Evolutionary conservation across 37 sponge, comb jelly and placozoan genomes (phyloP), one percentile per base, ranked within the genome.

Genomic region (Aphrocallistes beatrix): DNA sequence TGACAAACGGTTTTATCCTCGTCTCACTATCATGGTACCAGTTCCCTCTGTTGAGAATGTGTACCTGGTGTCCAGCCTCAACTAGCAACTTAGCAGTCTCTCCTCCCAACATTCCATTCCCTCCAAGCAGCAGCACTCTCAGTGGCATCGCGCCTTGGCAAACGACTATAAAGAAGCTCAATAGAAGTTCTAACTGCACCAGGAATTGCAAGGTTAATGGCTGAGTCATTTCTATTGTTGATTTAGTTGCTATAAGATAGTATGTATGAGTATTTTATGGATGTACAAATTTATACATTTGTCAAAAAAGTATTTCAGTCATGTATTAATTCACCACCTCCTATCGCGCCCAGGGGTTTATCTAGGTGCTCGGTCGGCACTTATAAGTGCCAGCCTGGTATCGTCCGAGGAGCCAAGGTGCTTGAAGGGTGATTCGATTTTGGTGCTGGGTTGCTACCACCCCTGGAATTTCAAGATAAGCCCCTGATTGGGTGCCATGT

Each of bases 61-160:
- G 51, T 0, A 88, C 82, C 19, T 75, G 50, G 48, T 84, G 84
- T 1, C 84, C 85, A 19, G 51, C 85, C 37, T n/a, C 85, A 21
- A 85, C 38, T 0, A 88, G 82, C 38, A 17, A 81, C 10, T 81
- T 23, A 23, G 81, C 81, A 6, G 81, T 69, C 23, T 82, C 85
- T 38, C 75, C 39, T 36, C 88, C 88, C 3, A 88, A 32, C 81
- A 88, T 51, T 21, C 88, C 88, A 9, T 88, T 88, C 19, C 88
- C 88, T 1, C 88, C 88, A 23, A 88, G 85, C 21, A 88, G 81
- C 38, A 88, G 40, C 30, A 87, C 48, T 19, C 81, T 83, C 38
- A 38, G 83, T 9, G 84, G 84, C 39, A 83, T 83, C 23, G 82
- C 49, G 6, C 28, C 75, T 21, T 21, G 6, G 34, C 32, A 60